phyloP scores from a whole-genome alignment of 2,797 vertebrate species.

The Setipinna tenuifilis region DNA sequence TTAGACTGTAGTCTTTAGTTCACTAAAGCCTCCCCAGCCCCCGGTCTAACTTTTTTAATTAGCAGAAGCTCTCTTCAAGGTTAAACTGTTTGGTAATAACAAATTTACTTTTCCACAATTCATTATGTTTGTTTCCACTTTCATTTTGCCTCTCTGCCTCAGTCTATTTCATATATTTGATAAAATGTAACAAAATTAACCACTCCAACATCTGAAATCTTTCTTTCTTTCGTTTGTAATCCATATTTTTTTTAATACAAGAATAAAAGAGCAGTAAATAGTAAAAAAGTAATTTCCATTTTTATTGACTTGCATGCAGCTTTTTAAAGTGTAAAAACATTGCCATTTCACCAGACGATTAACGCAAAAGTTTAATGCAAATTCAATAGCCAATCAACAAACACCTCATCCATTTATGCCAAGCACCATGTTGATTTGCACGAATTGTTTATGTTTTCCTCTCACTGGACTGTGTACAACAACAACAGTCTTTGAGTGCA shows the following conservation, averaged over 20 bases:
- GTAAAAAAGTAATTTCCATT: background rate
- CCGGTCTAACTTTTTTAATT: slow-evolving; percentile 61
- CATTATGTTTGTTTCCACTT: slow-evolving; percentile 20
- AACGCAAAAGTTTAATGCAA: too few relatives aligned
- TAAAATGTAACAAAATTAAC: background rate
- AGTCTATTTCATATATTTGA: background rate
- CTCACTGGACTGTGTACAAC: too few relatives aligned
- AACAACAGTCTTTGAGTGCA: too few relatives aligned
- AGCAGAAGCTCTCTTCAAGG: slow-evolving; percentile 57
- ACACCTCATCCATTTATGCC: too few relatives aligned
- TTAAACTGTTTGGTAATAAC: slow-evolving; percentile 51
- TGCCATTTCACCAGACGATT: background rate
- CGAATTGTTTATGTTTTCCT: too few relatives aligned
- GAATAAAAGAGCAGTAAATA: background rate
- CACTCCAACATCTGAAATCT: background rate
- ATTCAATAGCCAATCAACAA: too few relatives aligned
- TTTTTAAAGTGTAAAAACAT: background rate
- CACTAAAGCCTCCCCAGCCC: slow-evolving; percentile 8
- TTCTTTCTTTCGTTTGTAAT: background rate
- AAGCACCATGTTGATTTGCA: too few relatives aligned
- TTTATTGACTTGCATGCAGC: background rate
- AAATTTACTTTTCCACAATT: slow-evolving; percentile 54
- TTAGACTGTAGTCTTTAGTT: background rate
- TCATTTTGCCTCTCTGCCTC: slow-evolving; percentile 22
- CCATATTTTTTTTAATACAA: background rate